phyloP scores from a whole-genome alignment of 2,888 invertebrate genomes.

The Ferdinandea cuprea region DNA sequence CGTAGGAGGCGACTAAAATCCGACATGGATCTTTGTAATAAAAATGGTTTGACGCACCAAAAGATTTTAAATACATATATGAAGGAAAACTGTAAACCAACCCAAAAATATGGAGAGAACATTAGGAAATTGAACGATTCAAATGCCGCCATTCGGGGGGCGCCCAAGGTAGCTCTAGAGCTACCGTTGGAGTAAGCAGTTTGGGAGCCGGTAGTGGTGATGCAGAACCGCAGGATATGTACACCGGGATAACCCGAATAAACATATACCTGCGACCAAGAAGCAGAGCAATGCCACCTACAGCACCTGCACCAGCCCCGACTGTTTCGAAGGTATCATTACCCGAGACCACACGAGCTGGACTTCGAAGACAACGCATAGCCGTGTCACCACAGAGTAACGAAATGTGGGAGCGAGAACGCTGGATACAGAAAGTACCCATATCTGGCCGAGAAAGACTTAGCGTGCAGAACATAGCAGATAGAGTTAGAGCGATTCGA shows the following conservation, averaged over 20 bases:
- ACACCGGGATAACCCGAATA: conserved; percentile 35
- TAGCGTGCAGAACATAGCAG: neutral
- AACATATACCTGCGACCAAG: conserved; percentile 20
- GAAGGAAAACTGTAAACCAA: no score
- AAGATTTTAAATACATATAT: no score
- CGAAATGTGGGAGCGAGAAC: neutral
- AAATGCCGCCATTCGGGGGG: conserved; percentile 28
- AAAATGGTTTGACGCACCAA: no score
- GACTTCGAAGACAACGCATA: conserved; percentile 28
- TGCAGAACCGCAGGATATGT: conserved; percentile 28
- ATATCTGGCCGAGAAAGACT: neutral
- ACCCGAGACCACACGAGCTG: conserved; percentile 27
- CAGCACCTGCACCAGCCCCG: conserved; percentile 14
- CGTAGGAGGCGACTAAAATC: no score
- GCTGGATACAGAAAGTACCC: neutral
- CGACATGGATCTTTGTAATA: no score
- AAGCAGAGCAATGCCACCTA: conserved; percentile 17
- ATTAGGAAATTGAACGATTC: conserved; percentile 8
- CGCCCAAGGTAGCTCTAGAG: conserved; percentile 18
- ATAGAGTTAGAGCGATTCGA: neutral
- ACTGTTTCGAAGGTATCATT: conserved; percentile 14
- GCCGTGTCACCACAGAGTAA: neutral
- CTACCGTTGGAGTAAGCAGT: conserved; percentile 41
- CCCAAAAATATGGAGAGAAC: conserved; percentile 22
- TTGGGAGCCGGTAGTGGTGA: conserved; percentile 38